Conservation (phyloP, 2,888 invertebrate genomes). For the Palloptera scutellata region DNA sequence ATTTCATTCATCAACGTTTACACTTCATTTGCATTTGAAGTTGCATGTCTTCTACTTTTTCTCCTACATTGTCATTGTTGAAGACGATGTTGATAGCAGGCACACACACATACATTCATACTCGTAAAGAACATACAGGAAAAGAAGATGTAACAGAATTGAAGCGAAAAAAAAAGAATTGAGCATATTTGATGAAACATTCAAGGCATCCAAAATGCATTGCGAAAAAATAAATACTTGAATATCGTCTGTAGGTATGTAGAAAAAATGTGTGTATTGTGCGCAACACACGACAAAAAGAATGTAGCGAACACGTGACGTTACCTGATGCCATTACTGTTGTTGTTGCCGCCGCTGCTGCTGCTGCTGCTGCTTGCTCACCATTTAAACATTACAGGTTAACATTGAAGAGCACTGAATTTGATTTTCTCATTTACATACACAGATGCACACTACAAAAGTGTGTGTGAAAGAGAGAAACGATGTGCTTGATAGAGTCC, state of each 20-base stretch:
- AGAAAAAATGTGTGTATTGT: neutral
- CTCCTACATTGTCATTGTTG: no score
- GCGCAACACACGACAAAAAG: no score
- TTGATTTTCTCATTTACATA: slow-evolving; percentile 2
- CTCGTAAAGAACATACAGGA: neutral
- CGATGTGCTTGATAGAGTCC: no score
- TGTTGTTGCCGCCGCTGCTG: neutral
- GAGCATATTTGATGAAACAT: slow-evolving; percentile 51
- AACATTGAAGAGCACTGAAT: neutral
- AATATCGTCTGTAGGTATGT: neutral
- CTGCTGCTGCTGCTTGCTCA: no score
- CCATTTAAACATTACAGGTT: neutral
- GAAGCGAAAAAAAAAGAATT: slow-evolving; percentile 21
- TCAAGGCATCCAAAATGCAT: slow-evolving; percentile 45
- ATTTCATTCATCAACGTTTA: slow-evolving; percentile 39
- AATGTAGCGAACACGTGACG: no score
- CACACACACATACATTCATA: no score
- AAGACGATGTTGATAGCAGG: no score
- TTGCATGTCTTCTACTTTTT: slow-evolving; percentile 31
- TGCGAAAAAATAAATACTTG: neutral
- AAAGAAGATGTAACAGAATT: neutral
- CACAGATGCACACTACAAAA: neutral
- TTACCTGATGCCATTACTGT: neutral
- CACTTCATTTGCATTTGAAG: slow-evolving; percentile 54
- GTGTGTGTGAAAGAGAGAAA: no score